A percentile compares a stretch with the other conserved stretches of the same genome.
Conservation (phyloP, 1,140 invertebrate species). For the Scylla paramamosain region DNA sequence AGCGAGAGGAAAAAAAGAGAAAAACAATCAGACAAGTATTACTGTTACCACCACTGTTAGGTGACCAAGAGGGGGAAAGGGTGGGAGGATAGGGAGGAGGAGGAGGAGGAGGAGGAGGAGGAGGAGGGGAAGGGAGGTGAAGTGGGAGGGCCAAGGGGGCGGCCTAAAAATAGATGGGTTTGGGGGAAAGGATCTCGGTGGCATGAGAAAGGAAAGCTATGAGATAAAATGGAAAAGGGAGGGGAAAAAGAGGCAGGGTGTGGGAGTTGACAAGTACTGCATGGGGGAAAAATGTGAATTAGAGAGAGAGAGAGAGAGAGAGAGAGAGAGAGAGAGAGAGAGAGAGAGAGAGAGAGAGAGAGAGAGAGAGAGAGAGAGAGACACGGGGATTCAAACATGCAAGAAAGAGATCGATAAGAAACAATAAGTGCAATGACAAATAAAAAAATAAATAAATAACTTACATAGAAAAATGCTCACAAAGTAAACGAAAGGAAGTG, state of each 20-base stretch:
- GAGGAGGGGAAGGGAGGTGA: background rate
- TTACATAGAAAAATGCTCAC: no score
- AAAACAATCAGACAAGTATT: slow-evolving; percentile 15
- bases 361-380: no score
- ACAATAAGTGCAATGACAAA: background rate
- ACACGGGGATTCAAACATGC: no score
- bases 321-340: background rate
- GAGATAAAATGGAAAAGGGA: background rate
- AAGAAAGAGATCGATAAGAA: background rate
- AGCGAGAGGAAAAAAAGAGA: background rate
- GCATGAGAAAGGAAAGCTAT: background rate
- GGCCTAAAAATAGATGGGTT: background rate
- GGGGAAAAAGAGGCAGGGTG: background rate
- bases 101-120: slow-evolving; percentile 5
- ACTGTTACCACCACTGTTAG: background rate
- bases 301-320: background rate
- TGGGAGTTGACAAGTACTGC: slow-evolving; percentile 1
- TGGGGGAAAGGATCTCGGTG: background rate
- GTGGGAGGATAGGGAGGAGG: background rate
- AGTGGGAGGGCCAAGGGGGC: background rate
- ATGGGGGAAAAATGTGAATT: background rate
- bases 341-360: background rate
- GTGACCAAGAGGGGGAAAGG: background rate
- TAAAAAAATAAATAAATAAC: no score
- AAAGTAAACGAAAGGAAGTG: no score